phyloP scores from a whole-genome alignment of 2,113 vertebrate genomes.

The Heliornis fulica region DNA sequence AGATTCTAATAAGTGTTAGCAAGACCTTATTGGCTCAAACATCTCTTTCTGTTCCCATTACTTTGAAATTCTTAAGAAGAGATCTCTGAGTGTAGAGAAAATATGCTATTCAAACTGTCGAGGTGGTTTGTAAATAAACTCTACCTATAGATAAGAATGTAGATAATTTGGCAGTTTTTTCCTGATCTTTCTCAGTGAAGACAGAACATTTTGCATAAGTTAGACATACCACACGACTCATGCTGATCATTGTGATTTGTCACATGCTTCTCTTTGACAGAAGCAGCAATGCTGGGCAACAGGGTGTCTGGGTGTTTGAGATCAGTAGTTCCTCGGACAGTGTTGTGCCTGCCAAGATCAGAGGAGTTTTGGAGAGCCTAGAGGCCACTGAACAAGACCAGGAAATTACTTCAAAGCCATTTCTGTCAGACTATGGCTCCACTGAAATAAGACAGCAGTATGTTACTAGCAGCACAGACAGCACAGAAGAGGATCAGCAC shows the following conservation, averaged over 20 bases:
- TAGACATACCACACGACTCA: neutral
- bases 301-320: constrained; percentile 89
- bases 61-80: neutral
- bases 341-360: constrained; percentile 78
- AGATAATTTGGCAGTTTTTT: neutral
- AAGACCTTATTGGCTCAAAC: neutral
- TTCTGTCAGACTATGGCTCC: constrained; percentile 37
- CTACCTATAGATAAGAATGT: neutral
- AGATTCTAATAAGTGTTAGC: neutral
- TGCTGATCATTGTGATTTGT: neutral
- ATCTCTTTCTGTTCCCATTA: neutral
- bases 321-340: constrained; percentile 82
- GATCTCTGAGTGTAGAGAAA: neutral
- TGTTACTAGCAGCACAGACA: neutral
- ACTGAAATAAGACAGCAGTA: constrained; percentile 52
- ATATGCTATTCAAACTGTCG: neutral
- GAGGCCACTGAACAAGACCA: constrained; percentile 37
- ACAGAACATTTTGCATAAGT: neutral
- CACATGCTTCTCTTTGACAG: constrained; percentile 55
- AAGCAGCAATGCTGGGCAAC: constrained; percentile 86
- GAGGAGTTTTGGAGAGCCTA: neutral
- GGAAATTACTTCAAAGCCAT: constrained; percentile 42
- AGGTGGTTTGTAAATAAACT: neutral
- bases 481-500: constrained; percentile 45
- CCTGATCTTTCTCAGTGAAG: neutral